Conservation (phyloP, 1,140 invertebrate genomes). For the Eriocheir sinensis region DNA sequence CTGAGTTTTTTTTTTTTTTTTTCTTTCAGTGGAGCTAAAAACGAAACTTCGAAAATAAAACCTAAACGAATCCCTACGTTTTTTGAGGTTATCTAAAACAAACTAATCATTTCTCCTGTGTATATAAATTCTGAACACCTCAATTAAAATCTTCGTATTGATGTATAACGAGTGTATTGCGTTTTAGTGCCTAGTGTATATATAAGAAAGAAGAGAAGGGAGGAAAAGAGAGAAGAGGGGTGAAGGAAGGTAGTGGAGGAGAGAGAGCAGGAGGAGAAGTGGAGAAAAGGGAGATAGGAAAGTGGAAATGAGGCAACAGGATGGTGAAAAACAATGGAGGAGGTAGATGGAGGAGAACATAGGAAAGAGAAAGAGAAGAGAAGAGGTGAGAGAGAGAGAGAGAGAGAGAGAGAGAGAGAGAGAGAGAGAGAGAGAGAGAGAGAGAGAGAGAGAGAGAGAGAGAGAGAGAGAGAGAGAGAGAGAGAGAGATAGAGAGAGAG, state of each 20-base stretch:
- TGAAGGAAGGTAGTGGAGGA: not conserved
- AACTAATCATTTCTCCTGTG: too few relatives aligned
- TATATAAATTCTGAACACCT: too few relatives aligned
- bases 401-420: not conserved
- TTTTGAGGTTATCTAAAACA: too few relatives aligned
- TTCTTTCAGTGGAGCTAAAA: too few relatives aligned
- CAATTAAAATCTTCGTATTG: too few relatives aligned
- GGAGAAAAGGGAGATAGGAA: not conserved
- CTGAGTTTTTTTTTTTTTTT: too few relatives aligned
- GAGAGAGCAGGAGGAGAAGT: not conserved
- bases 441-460: not conserved
- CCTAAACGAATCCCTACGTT: too few relatives aligned
- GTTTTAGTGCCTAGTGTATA: too few relatives aligned
- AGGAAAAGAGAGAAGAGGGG: too few relatives aligned
- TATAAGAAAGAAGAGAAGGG: too few relatives aligned
- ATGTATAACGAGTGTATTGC: too few relatives aligned
- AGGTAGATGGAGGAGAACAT: not conserved
- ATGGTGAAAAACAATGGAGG: not conserved
- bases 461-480: constrained; percentile 41
- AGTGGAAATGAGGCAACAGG: not conserved
- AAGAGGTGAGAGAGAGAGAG: constrained; percentile 10
- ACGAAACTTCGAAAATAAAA: too few relatives aligned
- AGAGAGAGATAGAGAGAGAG: not conserved
- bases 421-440: not conserved
- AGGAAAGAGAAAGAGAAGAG: constrained; percentile 26